Conservation (phyloP, 2,113 vertebrate genomes). For the Thermophis baileyi region DNA sequence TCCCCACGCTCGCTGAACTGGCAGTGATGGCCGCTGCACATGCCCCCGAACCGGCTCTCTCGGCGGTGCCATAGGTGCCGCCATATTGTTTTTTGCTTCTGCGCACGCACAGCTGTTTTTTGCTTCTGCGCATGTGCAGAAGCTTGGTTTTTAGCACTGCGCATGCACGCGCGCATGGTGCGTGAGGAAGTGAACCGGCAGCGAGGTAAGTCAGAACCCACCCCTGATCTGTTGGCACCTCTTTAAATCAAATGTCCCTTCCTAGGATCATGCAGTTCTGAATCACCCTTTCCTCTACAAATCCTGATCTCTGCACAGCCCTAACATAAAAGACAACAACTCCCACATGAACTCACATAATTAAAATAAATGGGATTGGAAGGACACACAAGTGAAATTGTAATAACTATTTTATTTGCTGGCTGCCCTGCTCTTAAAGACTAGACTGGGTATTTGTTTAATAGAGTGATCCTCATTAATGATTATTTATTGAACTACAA, state of each 20-base stretch:
- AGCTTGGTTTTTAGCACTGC: no score
- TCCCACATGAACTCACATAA: not conserved
- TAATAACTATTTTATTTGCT: not conserved
- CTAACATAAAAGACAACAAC: not conserved
- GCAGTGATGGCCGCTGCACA: no score
- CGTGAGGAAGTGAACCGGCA: no score
- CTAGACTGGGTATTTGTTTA: not conserved
- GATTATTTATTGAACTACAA: not conserved
- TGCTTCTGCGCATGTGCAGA: no score
- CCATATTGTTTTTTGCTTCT: no score
- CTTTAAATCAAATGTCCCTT: not conserved
- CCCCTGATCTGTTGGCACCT: not conserved
- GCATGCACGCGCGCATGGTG: no score
- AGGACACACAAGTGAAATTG: not conserved
- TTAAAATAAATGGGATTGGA: not conserved
- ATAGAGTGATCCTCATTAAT: not conserved
- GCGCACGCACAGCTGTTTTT: no score
- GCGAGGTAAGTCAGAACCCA: no score
- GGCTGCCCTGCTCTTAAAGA: not conserved
- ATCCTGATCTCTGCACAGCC: not conserved
- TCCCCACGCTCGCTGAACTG: no score
- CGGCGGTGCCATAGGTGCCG: no score
- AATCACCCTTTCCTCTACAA: not conserved
- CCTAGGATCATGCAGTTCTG: not conserved
- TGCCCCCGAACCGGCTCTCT: no score